phyloP scores from a whole-genome alignment of 1,140 invertebrate genomes.

The Meloidogyne floridensis region DNA sequence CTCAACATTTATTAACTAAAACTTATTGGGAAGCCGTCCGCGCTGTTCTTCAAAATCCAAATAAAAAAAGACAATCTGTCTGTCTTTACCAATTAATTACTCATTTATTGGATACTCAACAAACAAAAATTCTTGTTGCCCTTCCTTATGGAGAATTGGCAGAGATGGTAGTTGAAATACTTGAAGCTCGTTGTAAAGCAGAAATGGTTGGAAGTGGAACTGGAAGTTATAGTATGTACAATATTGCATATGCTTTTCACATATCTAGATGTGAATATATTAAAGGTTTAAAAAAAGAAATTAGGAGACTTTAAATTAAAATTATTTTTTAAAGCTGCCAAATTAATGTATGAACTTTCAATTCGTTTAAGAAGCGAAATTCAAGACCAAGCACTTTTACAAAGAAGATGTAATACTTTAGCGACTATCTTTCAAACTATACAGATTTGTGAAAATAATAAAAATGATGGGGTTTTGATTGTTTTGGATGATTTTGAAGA shows the following conservation, averaged over 20 bases:
- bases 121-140: constrained; percentile 36
- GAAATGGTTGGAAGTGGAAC: not conserved
- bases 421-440: constrained; percentile 44
- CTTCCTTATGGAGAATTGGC: constrained; percentile 41
- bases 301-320: not conserved
- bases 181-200: constrained; percentile 40
- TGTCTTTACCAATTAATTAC: constrained; percentile 43
- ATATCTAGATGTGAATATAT: constrained; percentile 46
- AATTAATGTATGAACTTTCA: constrained; percentile 39
- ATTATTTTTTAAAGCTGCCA: constrained; percentile 35
- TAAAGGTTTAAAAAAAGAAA: constrained; percentile 20
- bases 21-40: constrained; percentile 44
- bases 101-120: constrained; percentile 35
- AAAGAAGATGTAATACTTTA: constrained; percentile 38
- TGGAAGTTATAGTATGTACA: constrained; percentile 39
- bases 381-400: constrained; percentile 42
- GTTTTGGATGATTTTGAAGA: not conserved
- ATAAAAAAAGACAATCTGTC: constrained; percentile 25
- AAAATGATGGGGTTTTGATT: not conserved
- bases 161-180: constrained; percentile 36
- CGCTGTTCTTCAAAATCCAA: constrained; percentile 43
- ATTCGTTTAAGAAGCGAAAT: constrained; percentile 37
- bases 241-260: constrained; percentile 51
- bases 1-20: constrained; percentile 33
- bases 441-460: constrained; percentile 3